phyloP scores from a whole-genome alignment of 1,140 invertebrate genomes.

The Megathymus violae region DNA sequence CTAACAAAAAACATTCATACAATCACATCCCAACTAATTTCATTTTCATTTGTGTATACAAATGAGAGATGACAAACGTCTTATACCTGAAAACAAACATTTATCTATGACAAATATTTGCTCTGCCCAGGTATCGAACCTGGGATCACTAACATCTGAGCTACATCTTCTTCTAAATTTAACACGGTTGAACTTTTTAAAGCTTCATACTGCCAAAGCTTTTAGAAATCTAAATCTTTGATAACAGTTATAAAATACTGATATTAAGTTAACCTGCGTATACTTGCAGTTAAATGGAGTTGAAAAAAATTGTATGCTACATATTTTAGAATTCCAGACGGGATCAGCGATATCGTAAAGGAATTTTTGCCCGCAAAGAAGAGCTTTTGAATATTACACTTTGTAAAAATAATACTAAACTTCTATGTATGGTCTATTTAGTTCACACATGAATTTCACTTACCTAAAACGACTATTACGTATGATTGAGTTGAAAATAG shows the following conservation, averaged over 20 bases:
- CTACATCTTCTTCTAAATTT: too few relatives aligned
- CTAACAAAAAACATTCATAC: too few relatives aligned
- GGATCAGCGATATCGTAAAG: constrained; percentile 21
- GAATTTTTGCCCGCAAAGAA: constrained; percentile 24
- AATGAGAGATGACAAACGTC: too few relatives aligned
- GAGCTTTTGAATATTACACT: constrained; percentile 23
- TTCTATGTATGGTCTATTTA: background rate
- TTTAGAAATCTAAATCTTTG: background rate
- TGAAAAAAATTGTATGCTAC: constrained; percentile 16
- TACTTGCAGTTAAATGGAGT: constrained; percentile 8
- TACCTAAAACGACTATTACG: background rate
- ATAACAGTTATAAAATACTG: background rate
- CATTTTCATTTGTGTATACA: too few relatives aligned
- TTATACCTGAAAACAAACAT: too few relatives aligned
- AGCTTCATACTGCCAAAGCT: constrained; percentile 14
- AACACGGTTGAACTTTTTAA: too few relatives aligned
- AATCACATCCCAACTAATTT: too few relatives aligned
- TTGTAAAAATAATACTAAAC: constrained; percentile 29
- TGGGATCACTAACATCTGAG: too few relatives aligned
- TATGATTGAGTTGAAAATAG: background rate
- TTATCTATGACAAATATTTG: too few relatives aligned
- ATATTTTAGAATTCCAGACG: constrained; percentile 23
- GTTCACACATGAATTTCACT: constrained; percentile 14
- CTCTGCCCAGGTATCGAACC: too few relatives aligned
- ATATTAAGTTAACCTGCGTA: background rate